A percentile compares a stretch with the other conserved stretches of the same genome.
phyloP scores from a whole-genome alignment of 2,113 vertebrate species.

The Dasyornis broadbenti region DNA sequence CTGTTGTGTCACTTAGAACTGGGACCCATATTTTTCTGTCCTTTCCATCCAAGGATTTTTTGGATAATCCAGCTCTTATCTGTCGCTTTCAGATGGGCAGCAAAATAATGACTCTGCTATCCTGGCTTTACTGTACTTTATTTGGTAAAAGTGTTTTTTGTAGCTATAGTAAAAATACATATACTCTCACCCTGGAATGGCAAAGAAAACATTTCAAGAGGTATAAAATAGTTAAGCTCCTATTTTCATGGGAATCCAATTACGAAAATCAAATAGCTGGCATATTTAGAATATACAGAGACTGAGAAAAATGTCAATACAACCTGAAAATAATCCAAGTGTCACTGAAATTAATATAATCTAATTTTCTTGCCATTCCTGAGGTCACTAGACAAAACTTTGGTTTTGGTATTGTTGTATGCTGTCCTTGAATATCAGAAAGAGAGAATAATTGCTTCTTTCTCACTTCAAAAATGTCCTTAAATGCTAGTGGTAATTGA shows the following conservation, averaged over 20 bases:
- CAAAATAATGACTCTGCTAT: not conserved
- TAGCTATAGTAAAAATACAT: not conserved
- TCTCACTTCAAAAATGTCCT: not conserved
- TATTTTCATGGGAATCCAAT: not conserved
- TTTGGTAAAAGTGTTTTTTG: not conserved
- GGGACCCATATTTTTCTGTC: not conserved
- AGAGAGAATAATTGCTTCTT: not conserved
- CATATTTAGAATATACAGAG: not conserved
- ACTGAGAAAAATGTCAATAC: conserved; percentile 10
- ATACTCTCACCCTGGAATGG: not conserved
- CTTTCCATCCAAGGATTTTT: not conserved
- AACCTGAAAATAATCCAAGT: not conserved
- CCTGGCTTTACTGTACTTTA: not conserved
- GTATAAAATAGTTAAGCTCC: not conserved
- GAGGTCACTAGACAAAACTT: not conserved
- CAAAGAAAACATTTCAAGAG: not conserved
- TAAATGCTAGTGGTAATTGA: not conserved
- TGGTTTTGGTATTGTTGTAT: not conserved
- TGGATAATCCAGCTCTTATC: not conserved
- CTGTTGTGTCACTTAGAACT: not conserved
- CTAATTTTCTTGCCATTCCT: not conserved
- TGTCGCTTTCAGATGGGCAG: not conserved
- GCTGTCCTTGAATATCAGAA: not conserved
- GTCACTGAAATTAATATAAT: not conserved
- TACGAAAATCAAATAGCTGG: not conserved